A percentile compares a stretch with the other conserved stretches of the same genome.
Conservation (phyloP, 2,113 vertebrate species). For the Xerus inauris region DNA sequence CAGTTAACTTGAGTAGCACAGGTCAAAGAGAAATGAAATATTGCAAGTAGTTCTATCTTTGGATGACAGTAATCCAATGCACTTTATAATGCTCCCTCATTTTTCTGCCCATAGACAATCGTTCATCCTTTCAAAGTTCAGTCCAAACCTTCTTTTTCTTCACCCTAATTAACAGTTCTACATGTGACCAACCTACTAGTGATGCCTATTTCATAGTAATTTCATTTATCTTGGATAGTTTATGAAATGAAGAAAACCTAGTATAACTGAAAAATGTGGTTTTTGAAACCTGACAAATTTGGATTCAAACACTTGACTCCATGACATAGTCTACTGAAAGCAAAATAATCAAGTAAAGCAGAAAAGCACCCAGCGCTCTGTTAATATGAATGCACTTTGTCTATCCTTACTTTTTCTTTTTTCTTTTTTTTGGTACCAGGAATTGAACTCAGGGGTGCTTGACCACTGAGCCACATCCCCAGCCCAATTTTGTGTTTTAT, state of each 20-base stretch:
- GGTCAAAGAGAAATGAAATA: conserved; percentile 9
- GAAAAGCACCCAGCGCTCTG: background rate
- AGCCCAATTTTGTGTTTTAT: too few relatives aligned
- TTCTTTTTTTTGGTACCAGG: too few relatives aligned
- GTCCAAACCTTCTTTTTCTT: background rate
- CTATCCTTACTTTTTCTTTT: background rate
- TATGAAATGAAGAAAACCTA: conserved; percentile 34
- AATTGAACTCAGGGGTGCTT: too few relatives aligned
- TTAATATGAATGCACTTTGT: background rate
- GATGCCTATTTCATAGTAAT: conserved; percentile 2
- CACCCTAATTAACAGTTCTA: background rate
- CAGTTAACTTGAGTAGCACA: background rate
- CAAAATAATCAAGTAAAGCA: background rate
- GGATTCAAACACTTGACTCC: conserved; percentile 48
- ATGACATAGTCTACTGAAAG: background rate
- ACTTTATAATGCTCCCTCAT: background rate
- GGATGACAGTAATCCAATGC: background rate
- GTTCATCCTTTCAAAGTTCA: conserved; percentile 36
- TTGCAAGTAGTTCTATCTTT: background rate
- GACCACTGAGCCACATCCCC: too few relatives aligned
- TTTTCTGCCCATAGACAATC: background rate
- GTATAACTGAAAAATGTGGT: background rate
- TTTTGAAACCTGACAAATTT: conserved; percentile 54
- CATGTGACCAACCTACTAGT: background rate
- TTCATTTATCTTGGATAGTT: background rate